Evolutionary conservation across 2,113 vertebrate genomes (phyloP).

Genomic region (Bombycilla garrulus): DNA sequence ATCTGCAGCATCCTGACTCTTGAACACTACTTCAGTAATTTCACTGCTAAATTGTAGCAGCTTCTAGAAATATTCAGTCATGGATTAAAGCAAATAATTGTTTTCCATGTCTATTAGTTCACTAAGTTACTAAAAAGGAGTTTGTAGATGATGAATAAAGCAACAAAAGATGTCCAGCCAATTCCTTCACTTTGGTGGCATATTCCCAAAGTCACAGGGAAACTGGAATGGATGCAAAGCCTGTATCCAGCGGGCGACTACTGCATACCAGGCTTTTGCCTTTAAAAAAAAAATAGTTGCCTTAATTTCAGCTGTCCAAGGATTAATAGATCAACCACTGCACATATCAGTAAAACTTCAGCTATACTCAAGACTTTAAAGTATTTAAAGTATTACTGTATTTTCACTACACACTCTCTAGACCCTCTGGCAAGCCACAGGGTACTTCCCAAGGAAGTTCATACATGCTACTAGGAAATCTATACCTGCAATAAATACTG

Average conservation of each 20-base stretch:
- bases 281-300: not conserved
- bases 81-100: not conserved
- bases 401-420: not conserved
- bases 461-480: not conserved
- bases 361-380: not conserved
- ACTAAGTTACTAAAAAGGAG: not conserved
- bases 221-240: not conserved
- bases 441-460: not conserved
- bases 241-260: not conserved
- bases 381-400: not conserved
- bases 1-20: not conserved
- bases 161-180: not conserved
- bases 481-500: not conserved
- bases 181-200: not conserved
- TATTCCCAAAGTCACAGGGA: not conserved
- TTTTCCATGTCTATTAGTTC: not conserved
- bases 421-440: not conserved
- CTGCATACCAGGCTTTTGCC: not conserved
- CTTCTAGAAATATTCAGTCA: not conserved
- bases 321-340: not conserved
- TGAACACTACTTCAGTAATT: not conserved
- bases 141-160: not conserved
- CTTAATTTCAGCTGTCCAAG: not conserved
- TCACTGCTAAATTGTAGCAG: fast-evolving
- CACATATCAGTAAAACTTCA: not conserved